These are phyloP conservation scores for Tipula confusa DNA, from an alignment of 2,888 invertebrate species.

Conservation along the genomic window DNA sequence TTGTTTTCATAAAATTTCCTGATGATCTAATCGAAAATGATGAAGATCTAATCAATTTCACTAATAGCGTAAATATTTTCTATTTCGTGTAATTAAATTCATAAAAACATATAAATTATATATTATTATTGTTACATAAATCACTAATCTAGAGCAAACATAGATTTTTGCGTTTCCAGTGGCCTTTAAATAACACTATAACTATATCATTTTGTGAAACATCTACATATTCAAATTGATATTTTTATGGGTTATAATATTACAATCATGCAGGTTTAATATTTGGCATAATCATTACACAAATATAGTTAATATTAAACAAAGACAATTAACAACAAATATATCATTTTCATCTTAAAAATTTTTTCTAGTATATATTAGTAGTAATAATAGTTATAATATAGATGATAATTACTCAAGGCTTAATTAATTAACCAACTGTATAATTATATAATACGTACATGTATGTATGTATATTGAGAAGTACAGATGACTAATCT, in stretches of 20 bases:
- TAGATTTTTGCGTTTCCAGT: neutral
- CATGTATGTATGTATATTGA: too few species aligned
- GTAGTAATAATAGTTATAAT: neutral
- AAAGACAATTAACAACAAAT: neutral
- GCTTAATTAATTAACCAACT: neutral
- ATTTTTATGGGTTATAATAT: neutral
- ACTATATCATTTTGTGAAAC: neutral
- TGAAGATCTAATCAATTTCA: neutral
- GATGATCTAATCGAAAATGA: neutral
- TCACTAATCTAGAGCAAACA: neutral
- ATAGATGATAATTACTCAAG: neutral
- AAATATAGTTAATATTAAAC: neutral
- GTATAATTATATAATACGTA: neutral
- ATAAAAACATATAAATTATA: neutral
- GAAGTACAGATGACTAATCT: too few species aligned
- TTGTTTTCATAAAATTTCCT: slow-evolving; percentile 4
- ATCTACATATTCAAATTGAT: neutral
- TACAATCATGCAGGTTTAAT: neutral
- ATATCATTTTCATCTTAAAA: neutral
- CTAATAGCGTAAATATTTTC: neutral
- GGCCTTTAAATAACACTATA: neutral
- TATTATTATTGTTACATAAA: neutral
- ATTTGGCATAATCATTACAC: neutral
- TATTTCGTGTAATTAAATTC: neutral
- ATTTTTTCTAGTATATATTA: neutral